phyloP scores from a whole-genome alignment of 2,888 invertebrate genomes.

The Polymixis lichenea region DNA sequence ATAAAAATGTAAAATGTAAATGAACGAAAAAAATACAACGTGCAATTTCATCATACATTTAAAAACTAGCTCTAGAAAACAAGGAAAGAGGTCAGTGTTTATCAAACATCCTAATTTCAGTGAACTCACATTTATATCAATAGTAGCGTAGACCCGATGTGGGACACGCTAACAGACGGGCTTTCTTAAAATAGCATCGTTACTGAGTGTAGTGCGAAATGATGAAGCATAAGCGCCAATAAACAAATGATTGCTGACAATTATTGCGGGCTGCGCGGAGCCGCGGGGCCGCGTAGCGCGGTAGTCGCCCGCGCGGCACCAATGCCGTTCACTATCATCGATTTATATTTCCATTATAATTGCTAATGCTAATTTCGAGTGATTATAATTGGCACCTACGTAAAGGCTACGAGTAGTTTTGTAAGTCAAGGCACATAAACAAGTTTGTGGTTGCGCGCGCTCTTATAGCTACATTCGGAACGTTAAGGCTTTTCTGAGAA shows the following conservation, averaged over 20 bases:
- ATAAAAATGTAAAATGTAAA: background rate
- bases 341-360: slow-evolving; percentile 63
- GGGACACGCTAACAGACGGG: slow-evolving; percentile 76
- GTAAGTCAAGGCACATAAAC: slow-evolving; percentile 42
- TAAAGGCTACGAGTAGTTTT: slow-evolving; percentile 48
- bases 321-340: slow-evolving; percentile 60
- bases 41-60: slow-evolving; percentile 1
- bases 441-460: slow-evolving; percentile 32
- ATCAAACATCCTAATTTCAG: slow-evolving; percentile 57
- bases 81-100: slow-evolving; percentile 49
- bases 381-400: slow-evolving; percentile 46
- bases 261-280: slow-evolving; percentile 54
- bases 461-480: slow-evolving; percentile 8
- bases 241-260: slow-evolving; percentile 85
- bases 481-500: slow-evolving; percentile 43
- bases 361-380: slow-evolving; percentile 54
- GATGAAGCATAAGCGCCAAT: slow-evolving; percentile 80
- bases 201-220: slow-evolving; percentile 80
- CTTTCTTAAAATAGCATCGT: slow-evolving; percentile 82
- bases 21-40: background rate
- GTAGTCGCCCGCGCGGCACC: slow-evolving; percentile 65
- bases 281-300: slow-evolving; percentile 67
- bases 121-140: slow-evolving; percentile 57
- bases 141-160: slow-evolving; percentile 69
- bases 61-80: slow-evolving; percentile 19